phyloP scores from a whole-genome alignment of 1,140 invertebrate genomes.

The Drosophila leontia region DNA sequence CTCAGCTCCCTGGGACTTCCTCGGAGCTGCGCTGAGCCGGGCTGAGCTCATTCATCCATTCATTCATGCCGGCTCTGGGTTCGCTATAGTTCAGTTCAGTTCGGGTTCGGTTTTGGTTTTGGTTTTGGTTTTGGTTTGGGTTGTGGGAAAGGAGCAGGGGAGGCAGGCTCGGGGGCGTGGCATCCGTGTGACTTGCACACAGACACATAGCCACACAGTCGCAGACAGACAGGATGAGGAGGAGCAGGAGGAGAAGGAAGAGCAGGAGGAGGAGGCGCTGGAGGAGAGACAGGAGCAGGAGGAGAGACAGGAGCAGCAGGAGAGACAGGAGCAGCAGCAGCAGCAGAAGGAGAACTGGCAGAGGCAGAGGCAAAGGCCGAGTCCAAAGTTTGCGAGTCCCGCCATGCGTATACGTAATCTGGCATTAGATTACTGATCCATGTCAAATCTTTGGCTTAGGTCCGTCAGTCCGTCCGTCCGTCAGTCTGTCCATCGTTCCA shows the following conservation, averaged over 20 bases:
- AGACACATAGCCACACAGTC: constrained; percentile 39
- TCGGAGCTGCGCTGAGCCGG: constrained; percentile 46
- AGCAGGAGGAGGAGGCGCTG: neutral
- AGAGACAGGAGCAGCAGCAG: too few species aligned
- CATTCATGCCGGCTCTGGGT: constrained; percentile 69
- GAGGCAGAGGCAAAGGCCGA: neutral
- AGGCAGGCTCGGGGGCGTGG: constrained; percentile 24
- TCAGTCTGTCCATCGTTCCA: neutral
- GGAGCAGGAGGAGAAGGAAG: neutral
- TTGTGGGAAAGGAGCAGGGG: neutral
- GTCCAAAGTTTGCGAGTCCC: constrained; percentile 62
- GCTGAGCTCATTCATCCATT: constrained; percentile 78
- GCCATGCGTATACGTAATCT: constrained; percentile 85
- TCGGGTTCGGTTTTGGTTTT: constrained; percentile 19
- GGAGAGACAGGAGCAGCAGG: neutral
- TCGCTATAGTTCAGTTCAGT: constrained; percentile 28
- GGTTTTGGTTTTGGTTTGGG: constrained; percentile 24
- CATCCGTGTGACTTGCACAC: constrained; percentile 50
- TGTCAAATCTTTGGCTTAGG: constrained; percentile 85
- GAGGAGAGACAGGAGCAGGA: neutral
- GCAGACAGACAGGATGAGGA: constrained; percentile 24
- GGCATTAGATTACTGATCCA: constrained; percentile 85
- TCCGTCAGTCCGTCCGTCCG: constrained; percentile 28
- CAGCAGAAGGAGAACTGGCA: neutral
- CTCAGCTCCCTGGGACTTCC: constrained; percentile 26